phyloP scores from a whole-genome alignment of 2,113 vertebrate species.

The Ginglymostoma cirratum region DNA sequence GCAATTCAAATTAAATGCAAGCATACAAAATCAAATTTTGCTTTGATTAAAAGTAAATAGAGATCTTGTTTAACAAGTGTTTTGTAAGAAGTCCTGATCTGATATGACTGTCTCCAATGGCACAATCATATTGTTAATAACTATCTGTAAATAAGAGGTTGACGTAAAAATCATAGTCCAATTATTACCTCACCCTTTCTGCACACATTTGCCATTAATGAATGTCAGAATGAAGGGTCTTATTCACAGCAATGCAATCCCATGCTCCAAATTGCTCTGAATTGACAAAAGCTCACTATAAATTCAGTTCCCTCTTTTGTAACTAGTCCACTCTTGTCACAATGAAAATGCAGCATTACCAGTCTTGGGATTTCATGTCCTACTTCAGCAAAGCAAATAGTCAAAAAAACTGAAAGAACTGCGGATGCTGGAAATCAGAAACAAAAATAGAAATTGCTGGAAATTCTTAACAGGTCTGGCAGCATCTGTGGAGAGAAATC shows the following conservation, averaged over 20 bases:
- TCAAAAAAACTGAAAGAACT: not conserved
- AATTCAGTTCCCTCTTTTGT: not conserved
- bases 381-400: not conserved
- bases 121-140: conserved; percentile 9
- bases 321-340: not conserved
- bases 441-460: no score
- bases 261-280: not conserved
- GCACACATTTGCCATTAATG: not conserved
- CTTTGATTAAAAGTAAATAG: not conserved
- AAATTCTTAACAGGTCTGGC: no score
- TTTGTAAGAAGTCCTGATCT: not conserved
- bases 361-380: not conserved
- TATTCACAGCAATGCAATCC: not conserved
- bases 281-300: not conserved
- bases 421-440: no score
- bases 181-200: conserved; percentile 25
- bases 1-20: not conserved
- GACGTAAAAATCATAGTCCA: not conserved
- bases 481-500: no score
- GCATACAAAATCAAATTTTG: not conserved
- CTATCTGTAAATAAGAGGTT: not conserved
- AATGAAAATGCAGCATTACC: not conserved
- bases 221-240: not conserved
- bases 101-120: conserved; percentile 21
- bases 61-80: conserved; percentile 5